Conservation (phyloP, 2,113 vertebrate species). For the Sturnira hondurensis region DNA sequence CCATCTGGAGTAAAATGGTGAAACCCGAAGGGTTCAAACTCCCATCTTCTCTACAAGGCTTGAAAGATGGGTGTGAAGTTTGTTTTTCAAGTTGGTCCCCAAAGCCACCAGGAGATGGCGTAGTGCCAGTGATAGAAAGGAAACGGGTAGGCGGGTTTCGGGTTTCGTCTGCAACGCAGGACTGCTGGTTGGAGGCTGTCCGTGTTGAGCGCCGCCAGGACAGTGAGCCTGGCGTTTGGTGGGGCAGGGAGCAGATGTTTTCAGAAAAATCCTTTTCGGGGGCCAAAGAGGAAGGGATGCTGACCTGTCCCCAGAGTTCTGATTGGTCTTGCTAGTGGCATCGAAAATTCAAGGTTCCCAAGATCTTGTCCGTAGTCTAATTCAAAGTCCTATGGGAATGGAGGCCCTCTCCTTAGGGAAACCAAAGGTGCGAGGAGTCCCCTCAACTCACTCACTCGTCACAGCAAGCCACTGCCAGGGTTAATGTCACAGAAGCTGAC, state of each 20-base stretch:
- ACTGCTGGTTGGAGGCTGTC: not conserved
- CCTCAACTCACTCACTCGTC: not conserved
- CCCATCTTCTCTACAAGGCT: not conserved
- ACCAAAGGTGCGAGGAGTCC: accelerated
- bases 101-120: not conserved
- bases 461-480: not conserved
- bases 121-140: too few species aligned
- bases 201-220: not conserved
- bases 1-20: not conserved
- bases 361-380: not conserved
- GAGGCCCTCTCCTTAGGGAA: accelerated
- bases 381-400: not conserved
- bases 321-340: not conserved
- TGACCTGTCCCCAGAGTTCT: not conserved
- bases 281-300: not conserved
- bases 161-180: accelerated
- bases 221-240: not conserved
- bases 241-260: not conserved
- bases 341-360: not conserved
- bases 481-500: not conserved
- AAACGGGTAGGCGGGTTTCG: not conserved
- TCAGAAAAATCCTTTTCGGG: not conserved
- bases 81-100: not conserved
- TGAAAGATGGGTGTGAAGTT: not conserved
- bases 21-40: not conserved